Base-by-base conservation (phyloP, 2,888 invertebrate species). In the Gymnoscelis rufifasciata region DNA sequence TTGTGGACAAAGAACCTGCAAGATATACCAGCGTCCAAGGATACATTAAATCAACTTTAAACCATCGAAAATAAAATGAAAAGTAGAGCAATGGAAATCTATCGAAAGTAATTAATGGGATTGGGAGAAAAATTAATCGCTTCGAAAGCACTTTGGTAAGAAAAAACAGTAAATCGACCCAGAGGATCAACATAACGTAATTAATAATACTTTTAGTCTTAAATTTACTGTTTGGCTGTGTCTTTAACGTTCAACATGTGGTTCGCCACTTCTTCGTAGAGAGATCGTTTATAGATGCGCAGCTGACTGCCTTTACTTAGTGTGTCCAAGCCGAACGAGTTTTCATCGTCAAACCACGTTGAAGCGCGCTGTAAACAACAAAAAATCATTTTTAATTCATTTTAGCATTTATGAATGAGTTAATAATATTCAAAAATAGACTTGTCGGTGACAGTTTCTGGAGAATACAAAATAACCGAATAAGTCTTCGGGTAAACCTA, bases 261-360 rank as follows among this genome's bases (percentile, higher is more conserved):
- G 29, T 72, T 70, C 12, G 81, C 66, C 7, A 88, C 74, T 54
- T 75, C 66, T 43, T 84, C 67, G 60, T 73, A 87, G 10, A 84
- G 52, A 1, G 86, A 80, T n/a, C 88, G 71, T 54, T 88, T 88
- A 70, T 84, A 87, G 51, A 88, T 87, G 19, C 88, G 69, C 0
- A 84, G 81, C 50, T 88, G 87, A 0, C 70, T 71, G 28, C 72
- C 73, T 28, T 72, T 68, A 1, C 70, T 69, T 46, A 72, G 74
- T 0, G 78, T 75, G 52, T 77, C 76, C 14, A 68, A 12, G 0
- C 76, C 76, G 54, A 79, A 77, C 1, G 67, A 39, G 0, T 65
- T 45, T 44, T 78, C 79, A 12, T 83, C 83, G 54, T 86, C 84
- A 60, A 79, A 86, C 86, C 83, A 87, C 47, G 64, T 78, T 0